Evolutionary conservation across 1,140 invertebrate species (phyloP).

Genomic region (Aphis craccivora): DNA sequence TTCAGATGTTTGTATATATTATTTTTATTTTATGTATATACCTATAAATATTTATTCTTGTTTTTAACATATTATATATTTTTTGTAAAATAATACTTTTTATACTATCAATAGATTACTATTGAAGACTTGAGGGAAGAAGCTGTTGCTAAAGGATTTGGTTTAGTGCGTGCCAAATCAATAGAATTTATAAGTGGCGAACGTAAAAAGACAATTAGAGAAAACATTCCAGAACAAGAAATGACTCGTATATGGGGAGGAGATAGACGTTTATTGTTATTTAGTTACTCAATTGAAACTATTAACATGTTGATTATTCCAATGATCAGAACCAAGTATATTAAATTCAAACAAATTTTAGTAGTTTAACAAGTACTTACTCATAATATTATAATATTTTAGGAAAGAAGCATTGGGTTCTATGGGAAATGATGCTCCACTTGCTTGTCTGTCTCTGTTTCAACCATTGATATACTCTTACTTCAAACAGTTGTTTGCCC

Average conservation of each 20-base stretch:
- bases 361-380: not conserved
- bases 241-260: constrained; percentile 69
- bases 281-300: constrained; percentile 94
- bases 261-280: constrained; percentile 88
- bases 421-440: constrained; percentile 98
- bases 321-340: constrained; percentile 95
- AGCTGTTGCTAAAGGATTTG: constrained; percentile 61
- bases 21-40: not conserved
- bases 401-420: constrained; percentile 98
- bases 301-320: constrained; percentile 92
- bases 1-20: constrained; percentile 6
- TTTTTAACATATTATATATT: not conserved
- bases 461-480: constrained; percentile 96
- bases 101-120: constrained; percentile 68
- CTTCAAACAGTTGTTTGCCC: constrained; percentile 99
- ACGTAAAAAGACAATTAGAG: constrained; percentile 58
- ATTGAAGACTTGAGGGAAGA: constrained; percentile 73
- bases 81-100: not conserved
- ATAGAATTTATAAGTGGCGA: constrained; percentile 61
- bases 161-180: constrained; percentile 59
- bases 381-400: constrained; percentile 61
- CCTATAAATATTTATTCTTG: not conserved
- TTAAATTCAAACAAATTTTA: constrained; percentile 59
- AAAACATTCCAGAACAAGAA: constrained; percentile 61
- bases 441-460: constrained; percentile 94